Evolutionary conservation across 2,888 invertebrate species (phyloP).

Genomic region (Coelopa pilipes): DNA sequence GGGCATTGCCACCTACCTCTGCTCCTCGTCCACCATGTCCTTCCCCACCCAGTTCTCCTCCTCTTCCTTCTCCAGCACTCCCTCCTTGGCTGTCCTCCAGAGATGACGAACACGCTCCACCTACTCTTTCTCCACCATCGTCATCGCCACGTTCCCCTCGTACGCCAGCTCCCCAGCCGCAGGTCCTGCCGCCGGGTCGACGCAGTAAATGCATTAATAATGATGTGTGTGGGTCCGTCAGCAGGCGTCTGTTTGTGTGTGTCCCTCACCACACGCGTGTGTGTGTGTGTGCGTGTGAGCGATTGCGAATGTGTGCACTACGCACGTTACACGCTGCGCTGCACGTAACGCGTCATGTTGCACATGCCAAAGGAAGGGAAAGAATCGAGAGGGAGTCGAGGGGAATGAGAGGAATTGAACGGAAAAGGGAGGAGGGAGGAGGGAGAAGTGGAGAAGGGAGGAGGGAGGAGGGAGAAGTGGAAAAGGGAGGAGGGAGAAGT

Average conservation of each 20-base stretch:
- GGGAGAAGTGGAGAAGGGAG: no score
- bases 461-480: no score
- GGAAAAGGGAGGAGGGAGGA: no score
- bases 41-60: neutral
- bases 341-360: constrained; percentile 37
- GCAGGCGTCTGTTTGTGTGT: neutral
- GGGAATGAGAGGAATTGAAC: neutral
- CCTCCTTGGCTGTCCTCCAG: no score
- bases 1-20: neutral
- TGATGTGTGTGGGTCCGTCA: constrained; percentile 39
- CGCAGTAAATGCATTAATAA: constrained; percentile 43
- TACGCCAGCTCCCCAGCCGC: neutral
- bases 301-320: constrained; percentile 26
- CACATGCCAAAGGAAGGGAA: neutral
- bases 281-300: neutral
- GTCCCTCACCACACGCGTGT: neutral
- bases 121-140: neutral
- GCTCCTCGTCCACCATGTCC: neutral
- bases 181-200: constrained; percentile 3
- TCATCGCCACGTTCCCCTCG: neutral
- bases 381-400: no score
- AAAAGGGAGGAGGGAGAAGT: no score
- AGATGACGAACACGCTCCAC: no score
- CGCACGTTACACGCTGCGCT: constrained; percentile 39
- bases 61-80: neutral